Conservation (phyloP, 2,797 vertebrate genomes). For the Rhinella marina region DNA sequence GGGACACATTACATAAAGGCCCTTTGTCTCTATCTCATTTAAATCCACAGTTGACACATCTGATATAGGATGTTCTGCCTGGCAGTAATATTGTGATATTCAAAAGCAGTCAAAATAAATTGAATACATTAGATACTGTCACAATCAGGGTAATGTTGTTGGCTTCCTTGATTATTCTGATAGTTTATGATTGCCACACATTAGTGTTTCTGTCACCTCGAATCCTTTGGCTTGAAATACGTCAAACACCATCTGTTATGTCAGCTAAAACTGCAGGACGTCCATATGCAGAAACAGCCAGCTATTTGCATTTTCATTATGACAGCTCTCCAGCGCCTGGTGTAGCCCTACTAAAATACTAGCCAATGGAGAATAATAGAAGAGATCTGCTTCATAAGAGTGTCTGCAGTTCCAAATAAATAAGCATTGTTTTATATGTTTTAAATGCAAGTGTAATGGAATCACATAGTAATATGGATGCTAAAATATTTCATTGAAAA, state of each 20-base stretch:
- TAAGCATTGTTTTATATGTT: neutral
- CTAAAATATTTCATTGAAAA: neutral
- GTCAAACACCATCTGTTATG: slow-evolving; percentile 58
- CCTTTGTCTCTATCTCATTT: neutral
- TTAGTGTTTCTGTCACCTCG: slow-evolving; percentile 56
- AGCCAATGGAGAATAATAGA: neutral
- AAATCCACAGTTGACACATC: neutral
- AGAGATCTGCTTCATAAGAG: neutral
- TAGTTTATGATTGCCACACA: slow-evolving; percentile 55
- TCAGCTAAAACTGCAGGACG: slow-evolving; percentile 56
- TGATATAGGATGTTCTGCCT: neutral
- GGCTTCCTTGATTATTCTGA: slow-evolving; percentile 41
- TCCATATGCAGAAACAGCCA: slow-evolving; percentile 56
- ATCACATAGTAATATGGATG: neutral
- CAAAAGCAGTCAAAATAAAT: slow-evolving; percentile 33
- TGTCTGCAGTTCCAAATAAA: neutral
- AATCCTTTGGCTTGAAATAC: slow-evolving; percentile 59
- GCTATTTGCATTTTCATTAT: slow-evolving; percentile 53
- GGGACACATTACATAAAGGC: neutral
- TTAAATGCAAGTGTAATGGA: neutral
- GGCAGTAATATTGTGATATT: neutral
- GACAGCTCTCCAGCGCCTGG: slow-evolving; percentile 30
- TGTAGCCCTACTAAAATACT: slow-evolving; percentile 14
- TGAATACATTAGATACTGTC: slow-evolving; percentile 38
- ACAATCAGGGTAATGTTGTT: neutral